Conservation (phyloP, 1,140 invertebrate species). For the Nasonia giraulti region DNA sequence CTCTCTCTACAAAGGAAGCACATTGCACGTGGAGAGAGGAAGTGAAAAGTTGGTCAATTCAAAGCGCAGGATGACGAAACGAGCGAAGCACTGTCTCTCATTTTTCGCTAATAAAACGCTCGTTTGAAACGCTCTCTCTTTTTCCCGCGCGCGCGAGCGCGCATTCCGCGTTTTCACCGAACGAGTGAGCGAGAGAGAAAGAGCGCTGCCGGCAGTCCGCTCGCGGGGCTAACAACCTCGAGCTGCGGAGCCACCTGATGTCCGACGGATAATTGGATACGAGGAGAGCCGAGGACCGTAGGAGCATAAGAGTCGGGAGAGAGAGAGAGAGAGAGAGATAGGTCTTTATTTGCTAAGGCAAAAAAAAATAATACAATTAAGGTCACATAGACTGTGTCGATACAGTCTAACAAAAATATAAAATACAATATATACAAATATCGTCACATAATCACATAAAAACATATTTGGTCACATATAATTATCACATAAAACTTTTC, state of each 20-base stretch:
- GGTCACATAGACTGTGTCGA: too few relatives aligned
- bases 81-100: neutral
- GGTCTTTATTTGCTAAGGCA: too few relatives aligned
- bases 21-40: neutral
- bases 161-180: conserved; percentile 19
- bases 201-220: conserved; percentile 27
- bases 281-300: conserved; percentile 40
- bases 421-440: too few relatives aligned
- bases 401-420: too few relatives aligned
- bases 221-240: conserved; percentile 52
- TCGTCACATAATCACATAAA: too few relatives aligned
- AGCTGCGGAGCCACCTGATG: conserved; percentile 34
- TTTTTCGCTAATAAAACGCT: conserved; percentile 15
- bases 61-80: neutral
- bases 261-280: conserved; percentile 57
- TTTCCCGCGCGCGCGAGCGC: neutral
- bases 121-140: conserved; percentile 27
- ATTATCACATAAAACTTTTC: too few relatives aligned
- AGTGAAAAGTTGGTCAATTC: neutral
- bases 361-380: too few relatives aligned
- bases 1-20: neutral
- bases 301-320: conserved; percentile 32
- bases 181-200: conserved; percentile 2
- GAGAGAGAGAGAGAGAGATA: too few relatives aligned
- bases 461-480: too few relatives aligned